A percentile compares a stretch with the other conserved stretches of the same genome.
These are phyloP conservation scores for Embiotoca jacksoni DNA, from an alignment of 2,113 vertebrate genomes.

Conservation along the genomic window DNA sequence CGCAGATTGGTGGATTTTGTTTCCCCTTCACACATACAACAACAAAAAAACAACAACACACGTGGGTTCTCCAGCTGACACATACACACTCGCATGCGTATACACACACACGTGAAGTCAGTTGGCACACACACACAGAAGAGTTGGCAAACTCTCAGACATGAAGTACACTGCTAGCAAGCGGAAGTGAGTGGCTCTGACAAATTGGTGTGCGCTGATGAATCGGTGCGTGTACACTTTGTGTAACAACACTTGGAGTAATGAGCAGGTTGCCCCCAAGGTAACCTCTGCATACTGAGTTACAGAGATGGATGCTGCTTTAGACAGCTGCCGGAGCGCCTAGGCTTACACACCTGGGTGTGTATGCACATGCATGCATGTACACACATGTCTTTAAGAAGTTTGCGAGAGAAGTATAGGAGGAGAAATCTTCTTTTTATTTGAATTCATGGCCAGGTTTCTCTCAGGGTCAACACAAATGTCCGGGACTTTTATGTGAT, in stretches of 20 bases:
- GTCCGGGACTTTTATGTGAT: constrained; percentile 35
- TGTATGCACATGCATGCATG: not conserved
- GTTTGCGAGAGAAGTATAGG: not conserved
- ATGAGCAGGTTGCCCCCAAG: constrained; percentile 80
- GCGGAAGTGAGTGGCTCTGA: constrained; percentile 74
- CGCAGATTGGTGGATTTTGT: not conserved
- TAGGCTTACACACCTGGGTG: not conserved
- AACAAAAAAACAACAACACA: not conserved
- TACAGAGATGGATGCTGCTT: constrained; percentile 70
- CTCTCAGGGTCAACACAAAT: constrained; percentile 42
- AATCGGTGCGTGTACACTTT: constrained; percentile 70
- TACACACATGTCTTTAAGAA: not conserved
- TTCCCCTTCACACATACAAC: not conserved
- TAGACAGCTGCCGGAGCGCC: not conserved
- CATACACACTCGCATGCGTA: not conserved
- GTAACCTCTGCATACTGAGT: constrained; percentile 71
- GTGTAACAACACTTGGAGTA: constrained; percentile 81
- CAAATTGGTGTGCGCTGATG: constrained; percentile 78
- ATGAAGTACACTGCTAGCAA: constrained; percentile 78
- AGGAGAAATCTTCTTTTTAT: constrained; percentile 29
- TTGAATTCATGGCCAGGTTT: constrained; percentile 25
- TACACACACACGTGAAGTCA: not conserved
- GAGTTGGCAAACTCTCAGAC: constrained; percentile 67
- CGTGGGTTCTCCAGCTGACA: too few relatives aligned
- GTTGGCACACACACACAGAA: not conserved